Base-by-base conservation (phyloP, 2,113 vertebrate genomes). In the Phylloscopus trochilus region DNA sequence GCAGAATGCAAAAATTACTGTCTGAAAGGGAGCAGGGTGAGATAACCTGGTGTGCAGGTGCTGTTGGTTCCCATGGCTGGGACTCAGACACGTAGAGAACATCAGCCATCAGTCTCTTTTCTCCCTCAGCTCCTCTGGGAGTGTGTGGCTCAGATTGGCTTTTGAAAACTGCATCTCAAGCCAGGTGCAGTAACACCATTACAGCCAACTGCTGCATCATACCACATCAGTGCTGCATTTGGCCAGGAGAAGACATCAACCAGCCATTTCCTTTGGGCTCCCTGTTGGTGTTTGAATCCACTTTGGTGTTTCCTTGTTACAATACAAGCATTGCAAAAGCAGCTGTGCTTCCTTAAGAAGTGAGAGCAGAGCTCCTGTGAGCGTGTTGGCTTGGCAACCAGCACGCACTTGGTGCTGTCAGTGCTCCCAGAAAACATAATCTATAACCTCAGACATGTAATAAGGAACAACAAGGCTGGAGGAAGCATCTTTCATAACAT, bases 381-480 rank as follows among this genome's bases (percentile, higher is more conserved):
- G 49, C 6, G 1, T 55, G 94, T 97, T 95, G 93, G 76, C 94
- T 70, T 95, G 91, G 87, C 87, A 97, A 96, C 92, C 66, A 75
- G 81, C 1, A 2, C 47, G 72, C 15, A 7, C 43, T 59, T 28
- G 66, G 20, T 92, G 76, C 85, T 16, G 7, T 89, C 92, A 78
- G 37, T 11, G 19, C 78, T 93, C 69, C 53, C 80, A 73, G 80
- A 44, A 89, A 83, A 78, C 4, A 3, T 59, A 23, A 89, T 70
- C 9, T 0, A 8, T 90, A 74, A 24, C 35, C 85, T 88, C 1
- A 0, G 82, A 67, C 83, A 31, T 30, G 51, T 15, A 94, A 19
- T 33, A 51, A 18, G 46, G 51, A 90, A 31, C 89, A 74, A 2
- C 1, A 18, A 31, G 30, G 39, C 53, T 23, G 20, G 64, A 73